These are phyloP conservation scores for Allophyes oxyacanthae DNA, from an alignment of 2,888 invertebrate genomes.

Conservation along the genomic window DNA sequence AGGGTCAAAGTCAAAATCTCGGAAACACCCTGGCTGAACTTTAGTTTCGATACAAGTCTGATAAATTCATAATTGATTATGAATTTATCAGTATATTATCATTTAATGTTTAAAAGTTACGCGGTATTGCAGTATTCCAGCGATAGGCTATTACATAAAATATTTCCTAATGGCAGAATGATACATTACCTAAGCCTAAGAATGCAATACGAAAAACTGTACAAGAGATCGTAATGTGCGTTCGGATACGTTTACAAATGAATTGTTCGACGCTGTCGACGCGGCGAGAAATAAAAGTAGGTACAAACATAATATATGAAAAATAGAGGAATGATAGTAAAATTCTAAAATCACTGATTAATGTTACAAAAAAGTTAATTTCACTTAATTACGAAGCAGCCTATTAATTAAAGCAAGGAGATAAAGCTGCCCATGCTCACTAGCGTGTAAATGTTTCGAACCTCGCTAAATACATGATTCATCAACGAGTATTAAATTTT, in stretches of 20 bases:
- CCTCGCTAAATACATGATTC: constrained; percentile 74
- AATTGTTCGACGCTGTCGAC: constrained; percentile 31
- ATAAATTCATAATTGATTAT: neutral
- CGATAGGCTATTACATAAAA: constrained; percentile 48
- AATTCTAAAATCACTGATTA: constrained; percentile 44
- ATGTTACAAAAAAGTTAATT: constrained; percentile 32
- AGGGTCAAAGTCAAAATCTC: too few species aligned
- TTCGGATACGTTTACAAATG: constrained; percentile 62
- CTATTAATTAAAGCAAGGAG: constrained; percentile 48
- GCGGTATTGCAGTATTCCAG: constrained; percentile 44
- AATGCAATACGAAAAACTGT: constrained; percentile 59
- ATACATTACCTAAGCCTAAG: constrained; percentile 61
- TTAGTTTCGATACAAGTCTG: too few species aligned
- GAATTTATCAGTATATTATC: too few species aligned
- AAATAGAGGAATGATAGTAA: constrained; percentile 63
- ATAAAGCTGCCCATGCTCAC: constrained; percentile 56
- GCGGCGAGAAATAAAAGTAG: constrained; percentile 43
- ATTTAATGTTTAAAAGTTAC: too few species aligned
- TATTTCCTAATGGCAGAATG: constrained; percentile 58
- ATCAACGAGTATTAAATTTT: constrained; percentile 87
- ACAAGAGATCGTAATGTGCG: constrained; percentile 77
- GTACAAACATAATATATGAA: constrained; percentile 40
- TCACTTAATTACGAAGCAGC: constrained; percentile 30
- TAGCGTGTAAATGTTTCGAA: constrained; percentile 61
- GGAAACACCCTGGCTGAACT: too few species aligned